Evolutionary conservation across 2,113 vertebrate species (phyloP), one percentile per base, ranked within the genome.

Genomic region (Isichthys henryi): DNA sequence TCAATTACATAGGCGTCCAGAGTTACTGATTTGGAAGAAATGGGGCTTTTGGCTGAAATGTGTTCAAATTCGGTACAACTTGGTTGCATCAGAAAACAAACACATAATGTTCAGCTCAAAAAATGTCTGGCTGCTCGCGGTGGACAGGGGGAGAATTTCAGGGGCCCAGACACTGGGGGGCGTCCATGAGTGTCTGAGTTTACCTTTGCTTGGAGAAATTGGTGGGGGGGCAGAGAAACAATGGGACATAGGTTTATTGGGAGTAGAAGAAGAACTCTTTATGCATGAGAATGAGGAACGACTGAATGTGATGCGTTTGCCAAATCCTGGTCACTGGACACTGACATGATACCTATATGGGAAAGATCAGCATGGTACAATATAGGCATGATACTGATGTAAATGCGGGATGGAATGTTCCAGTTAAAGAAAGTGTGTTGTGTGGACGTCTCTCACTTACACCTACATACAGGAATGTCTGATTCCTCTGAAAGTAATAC

Each of bases 1-100:
- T 93, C 83, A 82, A 82, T 88, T 43, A 88, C 21, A 17, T 19
- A 52, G 23, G 66, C 27, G 66, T 23, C 27, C 7, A n/a, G 31
- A 50, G 21, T 48, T 10, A 52, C 46, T 89, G 88, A 52, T 82
- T 39, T 39, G 48, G 66, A 52, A 53, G n/a, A 21, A 35, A 48
- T 17, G 2, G 13, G 70, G 48, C 31, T 70, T 45, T 31, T n/a
- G 70, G 27, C 27, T 88, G 35, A 43, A 43, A 19, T 62, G 23
- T 43, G 46, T 80, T 21, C 17, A 50, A n/a, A 31, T 10, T 39
- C 31, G 35, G 87, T 46, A 58, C 39, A 62, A 21, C 8, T 45
- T 70, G 21, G 52, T 35, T 58, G 77, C 39, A 45, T 48, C 83
- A 46, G 23, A 48, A 85, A 43, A 83, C 5, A 83, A 43, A 48